Conservation (phyloP, 2,113 vertebrate species). For the Poeciliopsis retropinna region DNA sequence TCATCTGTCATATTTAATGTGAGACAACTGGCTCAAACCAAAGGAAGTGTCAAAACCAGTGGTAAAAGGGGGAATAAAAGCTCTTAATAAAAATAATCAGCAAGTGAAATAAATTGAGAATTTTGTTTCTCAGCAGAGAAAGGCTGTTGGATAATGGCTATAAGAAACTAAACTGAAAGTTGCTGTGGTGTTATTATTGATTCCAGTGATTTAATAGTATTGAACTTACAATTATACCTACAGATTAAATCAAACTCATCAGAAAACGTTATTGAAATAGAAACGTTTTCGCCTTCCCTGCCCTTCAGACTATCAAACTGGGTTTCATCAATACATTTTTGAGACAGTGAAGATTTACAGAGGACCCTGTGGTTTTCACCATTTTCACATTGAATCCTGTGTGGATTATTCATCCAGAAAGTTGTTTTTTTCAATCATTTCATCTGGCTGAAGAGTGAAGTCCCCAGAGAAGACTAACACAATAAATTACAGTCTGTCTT, state of each 20-base stretch:
- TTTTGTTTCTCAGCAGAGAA: neutral
- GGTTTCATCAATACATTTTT: neutral
- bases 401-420: constrained; percentile 18
- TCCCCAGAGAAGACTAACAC: constrained; percentile 28
- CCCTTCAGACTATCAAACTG: no score
- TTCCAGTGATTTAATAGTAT: neutral
- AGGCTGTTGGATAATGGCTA: neutral
- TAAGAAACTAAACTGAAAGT: neutral
- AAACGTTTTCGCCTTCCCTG: no score
- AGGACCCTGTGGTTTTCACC: constrained; percentile 46
- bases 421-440: constrained; percentile 26
- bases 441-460: constrained; percentile 33
- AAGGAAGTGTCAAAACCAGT: no score
- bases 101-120: neutral
- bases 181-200: neutral
- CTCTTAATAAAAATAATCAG: no score
- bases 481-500: constrained; percentile 21
- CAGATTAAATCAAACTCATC: neutral
- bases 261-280: neutral
- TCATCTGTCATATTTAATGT: no score
- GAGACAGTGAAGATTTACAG: constrained; percentile 34
- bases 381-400: constrained; percentile 30
- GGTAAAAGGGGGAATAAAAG: no score
- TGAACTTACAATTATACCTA: neutral
- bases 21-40: no score